A percentile compares a stretch with the other conserved stretches of the same genome.
phyloP scores from a whole-genome alignment of 2,888 invertebrate species.

The Tenthredo scrophulariae region DNA sequence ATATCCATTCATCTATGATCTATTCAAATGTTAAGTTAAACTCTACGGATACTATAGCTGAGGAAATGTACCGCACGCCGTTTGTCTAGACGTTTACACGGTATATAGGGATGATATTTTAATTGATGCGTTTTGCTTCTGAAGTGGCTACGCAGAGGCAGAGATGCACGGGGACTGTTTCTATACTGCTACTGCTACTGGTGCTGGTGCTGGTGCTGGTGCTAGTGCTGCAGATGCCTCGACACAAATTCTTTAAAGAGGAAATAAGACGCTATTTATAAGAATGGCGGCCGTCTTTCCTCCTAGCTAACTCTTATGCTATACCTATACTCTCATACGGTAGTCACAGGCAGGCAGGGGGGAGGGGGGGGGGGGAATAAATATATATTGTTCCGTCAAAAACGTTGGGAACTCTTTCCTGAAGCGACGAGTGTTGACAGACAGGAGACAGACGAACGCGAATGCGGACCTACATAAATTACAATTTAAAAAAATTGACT shows the following conservation, averaged over 20 bases:
- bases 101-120: slow-evolving; percentile 39
- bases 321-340: not conserved
- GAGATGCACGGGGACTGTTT: not conserved
- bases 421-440: slow-evolving; percentile 29
- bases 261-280: slow-evolving; percentile 48
- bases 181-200: not conserved
- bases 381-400: slow-evolving; percentile 45
- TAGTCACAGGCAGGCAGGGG: not conserved
- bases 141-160: slow-evolving; percentile 17
- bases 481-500: slow-evolving; percentile 5
- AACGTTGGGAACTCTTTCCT: slow-evolving; percentile 21
- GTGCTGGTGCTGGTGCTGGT: not conserved
- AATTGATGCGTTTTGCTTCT: slow-evolving; percentile 47
- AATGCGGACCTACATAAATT: slow-evolving; percentile 36
- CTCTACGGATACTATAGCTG: not conserved
- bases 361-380: not conserved
- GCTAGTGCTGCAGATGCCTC: slow-evolving; percentile 8
- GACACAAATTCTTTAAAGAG: slow-evolving; percentile 46
- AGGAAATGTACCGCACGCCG: not conserved
- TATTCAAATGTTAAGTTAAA: slow-evolving; percentile 28
- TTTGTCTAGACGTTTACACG: slow-evolving; percentile 40
- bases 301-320: slow-evolving; percentile 16
- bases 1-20: not conserved
- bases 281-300: slow-evolving; percentile 29
- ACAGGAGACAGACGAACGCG: slow-evolving; percentile 24